Evolutionary conservation across 2,888 invertebrate species (phyloP), one percentile per base, ranked within the genome.

Genomic region (Polymixis flavicincta): DNA sequence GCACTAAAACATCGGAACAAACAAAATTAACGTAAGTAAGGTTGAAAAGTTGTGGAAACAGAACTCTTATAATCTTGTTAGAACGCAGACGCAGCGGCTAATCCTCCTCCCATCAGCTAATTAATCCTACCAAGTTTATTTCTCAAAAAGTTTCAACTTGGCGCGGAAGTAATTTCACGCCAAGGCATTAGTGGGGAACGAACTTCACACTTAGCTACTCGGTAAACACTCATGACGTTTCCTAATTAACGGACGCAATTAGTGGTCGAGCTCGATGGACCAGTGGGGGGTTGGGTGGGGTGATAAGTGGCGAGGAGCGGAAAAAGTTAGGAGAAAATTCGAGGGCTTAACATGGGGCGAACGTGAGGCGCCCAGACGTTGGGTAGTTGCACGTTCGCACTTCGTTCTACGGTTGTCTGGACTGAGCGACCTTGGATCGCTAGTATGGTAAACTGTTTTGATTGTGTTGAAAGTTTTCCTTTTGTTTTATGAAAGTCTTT

Each of bases 171-270:
- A 95, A 96, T 96, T 96, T 95, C 93, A 94, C 95, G 95, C 93
- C 92, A 92, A 90, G 91, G 92, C 95, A 94, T 95, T 94, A 95
- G 93, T 89, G 92, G 90, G 92, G 88, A 92, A 90, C 91, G 93
- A 96, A 96, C 96, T 96, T 96, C 96, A 96, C 96, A 96, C 96
- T 96, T 96, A 96, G 95, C 95, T 93, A 91, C 93, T 94, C 92
- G 92, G 96, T 96, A 96, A 96, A 96, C 96, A 96, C 96, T 96
- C 96, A 96, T 96, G 96, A 96, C 96, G 96, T 96, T 95, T 95
- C 95, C 94, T 96, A 96, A 96, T 96, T 96, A 96, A 96, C 96
- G 96, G 95, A 96, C 96, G 96, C 96, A 96, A 96, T 96, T 96
- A 96, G 96, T 92, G 96, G 96, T 93, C 92, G 93, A 91, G 94